Base-by-base conservation (phyloP, 1,140 invertebrate genomes). In the Zaprionus inermis region DNA sequence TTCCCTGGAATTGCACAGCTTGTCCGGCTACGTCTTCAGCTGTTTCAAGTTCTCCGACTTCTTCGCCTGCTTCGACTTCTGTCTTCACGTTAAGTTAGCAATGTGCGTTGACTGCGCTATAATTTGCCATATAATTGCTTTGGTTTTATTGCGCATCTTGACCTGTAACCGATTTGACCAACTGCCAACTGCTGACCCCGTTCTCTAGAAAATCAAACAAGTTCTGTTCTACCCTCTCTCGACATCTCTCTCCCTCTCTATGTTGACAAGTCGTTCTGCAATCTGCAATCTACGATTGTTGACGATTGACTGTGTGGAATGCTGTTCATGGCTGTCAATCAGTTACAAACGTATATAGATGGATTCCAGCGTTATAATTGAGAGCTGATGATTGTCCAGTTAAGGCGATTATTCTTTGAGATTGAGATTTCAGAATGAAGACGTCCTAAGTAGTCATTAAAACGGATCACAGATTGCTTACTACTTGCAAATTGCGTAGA, bases 1-100 rank as follows among this genome's bases (percentile, higher is more conserved):
- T 86, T 86, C 83, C 76, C 55, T 69, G 83, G 79, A 86, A 86
- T 72, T 59, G 76, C 57, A 81, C 34, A 59, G 57, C 16, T 58
- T 60, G 49, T 18, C 3, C n/a, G 20, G 22, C 55, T 49, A 16
- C 3, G 24, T 28, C 30, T 51, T 11, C 36, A 7, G 52, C 44
- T 46, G n/a, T 32, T 68, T 49, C 32, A 30, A 16, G 41, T 52
- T 67, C 52, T 55, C 3, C 22, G 7, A 61, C n/a, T 41, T 38
- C 41, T 59, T 18, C n/a, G n/a, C n/a, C n/a, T n/a, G n/a, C 59
- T 64, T 2, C 20, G 6, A 60, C 14, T 38, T 38, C 20, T 52
- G 22, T 24, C 18, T 28, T 34, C 24, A 28, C 24, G 24, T 41
- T 16, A 55, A 18, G 18, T 38, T 51, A 7, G 66, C 11, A 16